Evolutionary conservation across 2,797 vertebrate species (phyloP).

Genomic region (Megalops cyprinoides): DNA sequence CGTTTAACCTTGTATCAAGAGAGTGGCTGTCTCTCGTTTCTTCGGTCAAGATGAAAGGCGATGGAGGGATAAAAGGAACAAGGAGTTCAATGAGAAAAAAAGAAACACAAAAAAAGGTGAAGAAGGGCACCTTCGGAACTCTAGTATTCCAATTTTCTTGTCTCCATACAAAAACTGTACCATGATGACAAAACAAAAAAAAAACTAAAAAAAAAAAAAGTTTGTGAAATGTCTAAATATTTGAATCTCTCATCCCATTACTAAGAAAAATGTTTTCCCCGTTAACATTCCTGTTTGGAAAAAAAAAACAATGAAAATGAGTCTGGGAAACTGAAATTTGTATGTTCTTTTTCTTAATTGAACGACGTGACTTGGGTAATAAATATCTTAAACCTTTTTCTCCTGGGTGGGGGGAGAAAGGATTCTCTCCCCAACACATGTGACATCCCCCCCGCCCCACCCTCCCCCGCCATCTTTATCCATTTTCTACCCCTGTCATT

Average conservation of each 20-base stretch:
- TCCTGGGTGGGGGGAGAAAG: slow-evolving; percentile 40
- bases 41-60: slow-evolving; percentile 57
- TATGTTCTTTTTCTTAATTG: slow-evolving; percentile 59
- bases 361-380: slow-evolving; percentile 69
- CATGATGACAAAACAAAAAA: slow-evolving; percentile 67
- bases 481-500: slow-evolving; percentile 40
- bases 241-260: slow-evolving; percentile 79
- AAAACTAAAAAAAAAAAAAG: slow-evolving; percentile 74
- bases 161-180: slow-evolving; percentile 75
- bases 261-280: slow-evolving; percentile 75
- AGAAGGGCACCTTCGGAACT: slow-evolving; percentile 67
- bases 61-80: slow-evolving; percentile 55
- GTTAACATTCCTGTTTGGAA: slow-evolving; percentile 69
- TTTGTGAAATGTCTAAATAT: slow-evolving; percentile 88
- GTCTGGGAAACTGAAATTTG: slow-evolving; percentile 67
- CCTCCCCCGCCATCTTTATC: slow-evolving; percentile 41
- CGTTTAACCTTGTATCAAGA: slow-evolving; percentile 53
- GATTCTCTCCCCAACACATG: slow-evolving; percentile 36
- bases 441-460: slow-evolving; percentile 25
- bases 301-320: slow-evolving; percentile 62
- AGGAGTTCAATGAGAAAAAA: slow-evolving; percentile 52
- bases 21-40: slow-evolving; percentile 55
- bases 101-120: slow-evolving; percentile 57
- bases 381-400: slow-evolving; percentile 52
- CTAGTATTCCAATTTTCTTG: slow-evolving; percentile 81